phyloP scores from a whole-genome alignment of 1,140 invertebrate species.

The Drosophila bipectinata region DNA sequence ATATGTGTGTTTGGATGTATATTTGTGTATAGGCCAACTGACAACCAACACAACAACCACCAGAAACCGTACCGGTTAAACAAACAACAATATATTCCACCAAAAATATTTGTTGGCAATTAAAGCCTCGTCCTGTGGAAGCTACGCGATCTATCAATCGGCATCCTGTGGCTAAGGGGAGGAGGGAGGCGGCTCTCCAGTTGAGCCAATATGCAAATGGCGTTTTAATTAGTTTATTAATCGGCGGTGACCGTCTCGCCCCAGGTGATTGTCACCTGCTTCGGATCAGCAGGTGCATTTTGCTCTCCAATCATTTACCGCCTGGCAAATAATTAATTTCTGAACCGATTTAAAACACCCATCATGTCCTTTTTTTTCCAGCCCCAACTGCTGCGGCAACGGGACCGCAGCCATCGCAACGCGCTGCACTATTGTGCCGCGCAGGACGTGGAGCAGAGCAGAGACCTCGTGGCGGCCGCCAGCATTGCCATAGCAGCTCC shows the following conservation, averaged over 20 bases:
- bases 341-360: not conserved
- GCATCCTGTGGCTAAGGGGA: not conserved
- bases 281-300: slow-evolving; percentile 9
- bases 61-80: slow-evolving; percentile 24
- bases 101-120: slow-evolving; percentile 64
- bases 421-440: slow-evolving; percentile 95
- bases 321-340: slow-evolving; percentile 38
- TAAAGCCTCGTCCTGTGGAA: slow-evolving; percentile 40
- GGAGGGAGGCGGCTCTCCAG: not conserved
- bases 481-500: slow-evolving; percentile 89
- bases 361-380: slow-evolving; percentile 60
- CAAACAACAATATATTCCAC: slow-evolving; percentile 27
- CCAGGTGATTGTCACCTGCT: not conserved
- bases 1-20: not conserved
- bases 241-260: slow-evolving; percentile 33
- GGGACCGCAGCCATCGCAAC: slow-evolving; percentile 93
- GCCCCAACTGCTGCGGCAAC: slow-evolving; percentile 87
- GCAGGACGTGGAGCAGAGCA: slow-evolving; percentile 84
- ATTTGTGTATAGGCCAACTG: slow-evolving; percentile 8
- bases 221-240: slow-evolving; percentile 83
- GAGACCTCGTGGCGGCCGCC: slow-evolving; percentile 86
- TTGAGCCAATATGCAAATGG: slow-evolving; percentile 66
- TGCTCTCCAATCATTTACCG: slow-evolving; percentile 6
- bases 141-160: slow-evolving; percentile 43
- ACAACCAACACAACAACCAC: slow-evolving; percentile 9